Base-by-base conservation (phyloP, 2,113 vertebrate genomes). In the Vulpes lagopus region DNA sequence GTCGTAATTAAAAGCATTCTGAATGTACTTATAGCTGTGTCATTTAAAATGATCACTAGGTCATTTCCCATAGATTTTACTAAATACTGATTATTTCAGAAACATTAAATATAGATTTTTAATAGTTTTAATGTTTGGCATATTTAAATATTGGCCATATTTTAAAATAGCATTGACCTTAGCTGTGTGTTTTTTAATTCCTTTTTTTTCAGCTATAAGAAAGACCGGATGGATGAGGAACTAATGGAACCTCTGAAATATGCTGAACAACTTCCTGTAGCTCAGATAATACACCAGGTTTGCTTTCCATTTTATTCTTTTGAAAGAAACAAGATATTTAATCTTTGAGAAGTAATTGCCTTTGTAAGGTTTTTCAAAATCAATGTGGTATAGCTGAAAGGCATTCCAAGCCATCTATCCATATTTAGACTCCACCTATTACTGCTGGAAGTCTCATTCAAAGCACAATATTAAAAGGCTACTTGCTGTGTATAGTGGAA, bases 281-380 rank as follows among this genome's bases (percentile, higher is more conserved):
- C 99, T 94, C 99, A 99, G 98, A 99, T 99, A 98, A 99, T 99
- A 98, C 99, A 99, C 97, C 99, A 99, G 99, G 99, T 99, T 98
- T 96, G 98, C 95, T 64, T 87, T 97, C 62, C 67, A 8, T 93
- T 98, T 96, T 95, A 95, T 91, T 87, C 85, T 98, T 97, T 96
- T 92, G 98, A 97, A 98, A 96, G 73, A 94, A 97, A 89, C 38
- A 96, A 62, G 51, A 84, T 74, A 96, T 97, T 96, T 98, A 98
- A 97, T 96, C 91, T 78, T 95, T 97, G 78, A 27, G 96, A 97
- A 97, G 57, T 95, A 98, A 97, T 96, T 95, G 76, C 84, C 94
- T 98, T 98, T 98, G 94, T 98, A 98, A 89, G 97, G 76, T 93
- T 98, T 98, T 97, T 94, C 27, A 87, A 22, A 98, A 95, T 97